These are phyloP conservation scores for Acropora yongei DNA, from an alignment of 64 coral and sea anemone genomes.

Conservation along the genomic window DNA sequence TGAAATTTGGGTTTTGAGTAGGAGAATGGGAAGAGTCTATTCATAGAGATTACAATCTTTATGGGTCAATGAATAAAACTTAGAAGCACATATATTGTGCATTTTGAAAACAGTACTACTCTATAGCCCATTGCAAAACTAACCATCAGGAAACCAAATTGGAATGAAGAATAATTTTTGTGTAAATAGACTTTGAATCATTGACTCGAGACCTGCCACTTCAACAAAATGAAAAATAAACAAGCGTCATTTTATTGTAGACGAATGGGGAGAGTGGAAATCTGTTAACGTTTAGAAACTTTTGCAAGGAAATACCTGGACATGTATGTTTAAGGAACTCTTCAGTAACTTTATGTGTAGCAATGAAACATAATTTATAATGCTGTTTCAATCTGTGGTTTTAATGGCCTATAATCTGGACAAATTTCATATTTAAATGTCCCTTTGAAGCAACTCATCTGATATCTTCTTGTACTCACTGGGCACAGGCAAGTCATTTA, in stretches of 20 bases:
- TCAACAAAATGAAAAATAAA: background rate
- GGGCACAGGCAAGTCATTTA: no score
- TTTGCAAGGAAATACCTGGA: background rate
- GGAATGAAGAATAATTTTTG: background rate
- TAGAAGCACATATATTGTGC: background rate
- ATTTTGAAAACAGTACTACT: background rate
- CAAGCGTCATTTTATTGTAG: constrained; percentile 6
- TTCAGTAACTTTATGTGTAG: background rate
- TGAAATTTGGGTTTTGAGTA: no score
- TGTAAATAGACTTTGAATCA: no score
- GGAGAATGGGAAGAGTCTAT: no score
- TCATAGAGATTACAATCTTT: no score
- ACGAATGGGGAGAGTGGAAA: background rate
- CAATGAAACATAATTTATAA: background rate
- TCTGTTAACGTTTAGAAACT: background rate
- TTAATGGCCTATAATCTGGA: no score
- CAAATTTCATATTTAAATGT: no score
- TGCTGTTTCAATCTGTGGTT: background rate
- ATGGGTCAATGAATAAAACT: no score
- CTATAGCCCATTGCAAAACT: background rate
- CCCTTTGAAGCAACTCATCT: no score
- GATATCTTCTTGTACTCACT: no score
- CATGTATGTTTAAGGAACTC: constrained; percentile 3
- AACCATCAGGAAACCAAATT: background rate
- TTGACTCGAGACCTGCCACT: no score